Evolutionary conservation across 2,113 vertebrate genomes (phyloP).

Genomic region (Spermophilus dauricus): DNA sequence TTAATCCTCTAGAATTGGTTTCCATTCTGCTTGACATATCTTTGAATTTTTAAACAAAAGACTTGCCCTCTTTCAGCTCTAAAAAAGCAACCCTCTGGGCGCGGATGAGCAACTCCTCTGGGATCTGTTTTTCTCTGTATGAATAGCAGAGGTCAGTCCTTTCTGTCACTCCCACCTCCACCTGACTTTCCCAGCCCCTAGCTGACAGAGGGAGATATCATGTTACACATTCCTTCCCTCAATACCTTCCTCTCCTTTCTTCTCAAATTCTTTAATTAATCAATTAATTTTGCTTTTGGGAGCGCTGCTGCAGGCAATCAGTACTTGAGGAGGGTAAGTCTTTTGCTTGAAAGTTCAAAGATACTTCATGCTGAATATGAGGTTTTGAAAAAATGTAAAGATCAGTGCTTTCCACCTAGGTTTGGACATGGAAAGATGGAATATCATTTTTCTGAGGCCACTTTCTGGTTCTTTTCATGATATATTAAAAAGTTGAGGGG

Average conservation of each 20-base stretch:
- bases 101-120: neutral
- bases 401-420: neutral
- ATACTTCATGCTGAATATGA: neutral
- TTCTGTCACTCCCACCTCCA: neutral
- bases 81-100: neutral
- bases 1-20: neutral
- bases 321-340: neutral
- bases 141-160: neutral
- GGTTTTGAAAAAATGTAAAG: conserved; percentile 9
- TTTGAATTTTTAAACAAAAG: conserved; percentile 23
- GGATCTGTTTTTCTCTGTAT: neutral
- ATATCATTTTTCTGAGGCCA: neutral
- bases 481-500: neutral
- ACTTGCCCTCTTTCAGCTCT: neutral
- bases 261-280: too few relatives aligned
- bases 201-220: neutral
- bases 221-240: neutral
- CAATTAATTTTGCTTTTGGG: neutral
- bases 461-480: neutral
- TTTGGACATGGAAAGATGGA: neutral
- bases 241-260: too few relatives aligned
- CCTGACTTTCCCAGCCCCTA: neutral
- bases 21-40: neutral
- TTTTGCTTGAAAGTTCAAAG: too few relatives aligned
- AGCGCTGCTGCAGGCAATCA: neutral